Evolutionary conservation across 2,888 invertebrate genomes (phyloP).

Genomic region (Schrankia costaestrigalis): DNA sequence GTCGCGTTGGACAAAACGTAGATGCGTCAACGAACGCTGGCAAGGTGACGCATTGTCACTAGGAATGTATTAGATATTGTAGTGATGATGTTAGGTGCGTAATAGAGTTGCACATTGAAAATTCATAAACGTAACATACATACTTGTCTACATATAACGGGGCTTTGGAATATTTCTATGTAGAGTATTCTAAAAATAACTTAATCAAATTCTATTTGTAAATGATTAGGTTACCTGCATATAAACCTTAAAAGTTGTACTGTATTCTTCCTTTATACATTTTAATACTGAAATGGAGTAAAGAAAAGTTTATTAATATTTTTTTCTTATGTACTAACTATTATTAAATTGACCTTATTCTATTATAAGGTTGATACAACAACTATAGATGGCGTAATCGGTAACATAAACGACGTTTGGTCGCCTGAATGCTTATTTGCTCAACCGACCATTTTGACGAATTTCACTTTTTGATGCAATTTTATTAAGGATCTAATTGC

Average conservation of each 20-base stretch:
- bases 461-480: too few relatives aligned
- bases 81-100: conserved; percentile 48
- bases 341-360: too few relatives aligned
- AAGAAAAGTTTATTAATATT: too few relatives aligned
- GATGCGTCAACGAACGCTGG: conserved; percentile 78
- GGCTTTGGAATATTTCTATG: conserved; percentile 15
- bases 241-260: neutral
- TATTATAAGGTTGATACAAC: too few relatives aligned
- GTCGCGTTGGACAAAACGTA: conserved; percentile 76
- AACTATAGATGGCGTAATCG: too few relatives aligned
- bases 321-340: too few relatives aligned
- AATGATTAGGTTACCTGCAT: neutral
- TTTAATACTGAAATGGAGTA: too few relatives aligned
- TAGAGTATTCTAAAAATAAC: conserved; percentile 8
- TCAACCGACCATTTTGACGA: too few relatives aligned
- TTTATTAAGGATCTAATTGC: too few relatives aligned
- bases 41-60: conserved; percentile 76
- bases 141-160: conserved; percentile 48
- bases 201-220: neutral
- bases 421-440: too few relatives aligned
- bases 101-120: conserved; percentile 38
- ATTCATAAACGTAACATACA: conserved; percentile 43
- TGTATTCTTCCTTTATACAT: too few relatives aligned
- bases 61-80: conserved; percentile 71
- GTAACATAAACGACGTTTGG: too few relatives aligned